A percentile compares a stretch with the other conserved stretches of the same genome.
Evolutionary conservation across 1,140 invertebrate species (phyloP).

Genomic region (Pachypeltis micranthus): DNA sequence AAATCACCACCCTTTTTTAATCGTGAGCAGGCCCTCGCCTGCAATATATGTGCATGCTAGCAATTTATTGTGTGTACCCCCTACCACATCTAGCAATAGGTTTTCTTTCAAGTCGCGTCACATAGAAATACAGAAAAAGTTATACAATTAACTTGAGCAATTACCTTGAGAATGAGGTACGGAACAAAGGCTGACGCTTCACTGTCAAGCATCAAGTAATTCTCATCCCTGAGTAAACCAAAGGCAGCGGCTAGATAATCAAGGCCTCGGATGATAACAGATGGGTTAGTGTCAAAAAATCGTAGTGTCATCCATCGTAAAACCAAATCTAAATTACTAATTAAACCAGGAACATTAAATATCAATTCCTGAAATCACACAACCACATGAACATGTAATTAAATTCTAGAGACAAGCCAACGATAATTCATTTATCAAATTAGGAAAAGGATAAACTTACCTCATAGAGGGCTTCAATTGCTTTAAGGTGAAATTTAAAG

Average conservation of each 20-base stretch:
- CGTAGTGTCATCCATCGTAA: constrained; percentile 91
- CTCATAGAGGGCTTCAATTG: constrained; percentile 78
- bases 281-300: constrained; percentile 98
- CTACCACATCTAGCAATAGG: too few species aligned
- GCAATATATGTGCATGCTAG: too few species aligned
- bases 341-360: constrained; percentile 60
- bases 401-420: too few species aligned
- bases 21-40: too few species aligned
- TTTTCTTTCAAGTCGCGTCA: too few species aligned
- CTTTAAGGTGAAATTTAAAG: constrained; percentile 93
- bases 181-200: constrained; percentile 91
- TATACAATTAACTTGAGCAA: too few species aligned
- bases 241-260: constrained; percentile 84
- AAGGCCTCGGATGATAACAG: constrained; percentile 84
- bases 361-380: constrained; percentile 48
- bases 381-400: too few species aligned
- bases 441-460: constrained; percentile 34
- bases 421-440: neutral
- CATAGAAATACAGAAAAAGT: too few species aligned
- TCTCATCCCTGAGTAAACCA: constrained; percentile 58
- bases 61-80: too few species aligned
- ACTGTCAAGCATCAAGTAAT: constrained; percentile 76
- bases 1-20: too few species aligned
- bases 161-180: constrained; percentile 78
- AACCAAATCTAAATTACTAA: constrained; percentile 86